These are phyloP conservation scores for Serranus cabrilla DNA, from an alignment of 2,797 vertebrate species.

Conservation along the genomic window DNA sequence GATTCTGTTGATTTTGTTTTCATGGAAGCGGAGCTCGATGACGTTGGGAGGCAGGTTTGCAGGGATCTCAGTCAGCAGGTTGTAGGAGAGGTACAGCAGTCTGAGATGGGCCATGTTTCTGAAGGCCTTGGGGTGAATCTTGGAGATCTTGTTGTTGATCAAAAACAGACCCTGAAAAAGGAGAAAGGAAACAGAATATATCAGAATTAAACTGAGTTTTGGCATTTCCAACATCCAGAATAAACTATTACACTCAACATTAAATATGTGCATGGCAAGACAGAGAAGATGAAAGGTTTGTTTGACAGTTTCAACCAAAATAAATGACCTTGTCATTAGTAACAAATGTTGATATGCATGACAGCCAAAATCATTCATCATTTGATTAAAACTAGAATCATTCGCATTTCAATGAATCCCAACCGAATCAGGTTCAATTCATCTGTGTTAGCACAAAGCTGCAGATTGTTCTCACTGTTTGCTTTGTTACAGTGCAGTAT, in stretches of 20 bases:
- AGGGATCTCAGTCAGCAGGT: conserved; percentile 93
- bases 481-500: background rate
- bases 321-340: background rate
- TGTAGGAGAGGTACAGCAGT: conserved; percentile 95
- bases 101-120: conserved; percentile 89
- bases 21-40: conserved; percentile 94
- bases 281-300: background rate
- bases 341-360: background rate
- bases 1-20: conserved; percentile 94
- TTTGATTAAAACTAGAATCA: background rate
- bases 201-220: background rate
- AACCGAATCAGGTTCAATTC: background rate
- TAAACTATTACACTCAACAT: background rate
- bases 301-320: background rate
- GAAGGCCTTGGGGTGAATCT: conserved; percentile 96
- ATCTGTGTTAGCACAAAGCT: conserved; percentile 1
- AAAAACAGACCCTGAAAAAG: conserved; percentile 91
- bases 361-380: conserved; percentile 1
- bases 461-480: conserved; percentile 14
- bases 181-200: background rate
- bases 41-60: conserved; percentile 92
- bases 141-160: conserved; percentile 95
- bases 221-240: background rate
- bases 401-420: background rate
- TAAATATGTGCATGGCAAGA: background rate